phyloP scores from a whole-genome alignment of 30 jellyfish, hydroid and myxozoan species.

The Rhopilema esculentum region DNA sequence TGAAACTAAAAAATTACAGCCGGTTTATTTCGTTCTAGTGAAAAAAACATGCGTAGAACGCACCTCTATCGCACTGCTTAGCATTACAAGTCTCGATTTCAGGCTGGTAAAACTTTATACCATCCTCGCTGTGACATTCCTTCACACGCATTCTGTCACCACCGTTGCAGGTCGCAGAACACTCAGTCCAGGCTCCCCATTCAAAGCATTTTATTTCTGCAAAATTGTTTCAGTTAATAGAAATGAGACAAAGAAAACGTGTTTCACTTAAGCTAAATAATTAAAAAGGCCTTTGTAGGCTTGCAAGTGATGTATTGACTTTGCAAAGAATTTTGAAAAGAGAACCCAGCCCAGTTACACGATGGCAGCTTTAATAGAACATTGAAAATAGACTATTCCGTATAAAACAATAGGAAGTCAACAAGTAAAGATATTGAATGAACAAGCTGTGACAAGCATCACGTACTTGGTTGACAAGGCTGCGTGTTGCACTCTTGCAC shows the following conservation, averaged over 20 bases:
- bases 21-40: too few species aligned
- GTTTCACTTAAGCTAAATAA: too few species aligned
- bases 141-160: constrained; percentile 46
- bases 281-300: too few species aligned
- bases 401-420: too few species aligned
- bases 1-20: too few species aligned
- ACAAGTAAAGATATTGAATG: background rate
- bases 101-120: constrained; percentile 8
- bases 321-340: too few species aligned
- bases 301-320: too few species aligned
- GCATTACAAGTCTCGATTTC: constrained; percentile 77
- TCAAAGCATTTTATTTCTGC: constrained; percentile 30
- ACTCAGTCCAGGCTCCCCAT: constrained; percentile 64
- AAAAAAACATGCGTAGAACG: too few species aligned
- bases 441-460: background rate
- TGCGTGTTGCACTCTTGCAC: constrained; percentile 80
- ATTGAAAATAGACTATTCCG: too few species aligned
- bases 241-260: background rate
- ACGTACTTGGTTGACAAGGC: constrained; percentile 76
- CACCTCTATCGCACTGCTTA: constrained; percentile 79
- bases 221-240: background rate
- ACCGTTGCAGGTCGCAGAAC: constrained; percentile 70
- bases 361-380: too few species aligned
- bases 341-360: too few species aligned
- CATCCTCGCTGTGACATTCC: constrained; percentile 45